phyloP scores from a whole-genome alignment of 2,797 vertebrate genomes.

The Falco concolor region DNA sequence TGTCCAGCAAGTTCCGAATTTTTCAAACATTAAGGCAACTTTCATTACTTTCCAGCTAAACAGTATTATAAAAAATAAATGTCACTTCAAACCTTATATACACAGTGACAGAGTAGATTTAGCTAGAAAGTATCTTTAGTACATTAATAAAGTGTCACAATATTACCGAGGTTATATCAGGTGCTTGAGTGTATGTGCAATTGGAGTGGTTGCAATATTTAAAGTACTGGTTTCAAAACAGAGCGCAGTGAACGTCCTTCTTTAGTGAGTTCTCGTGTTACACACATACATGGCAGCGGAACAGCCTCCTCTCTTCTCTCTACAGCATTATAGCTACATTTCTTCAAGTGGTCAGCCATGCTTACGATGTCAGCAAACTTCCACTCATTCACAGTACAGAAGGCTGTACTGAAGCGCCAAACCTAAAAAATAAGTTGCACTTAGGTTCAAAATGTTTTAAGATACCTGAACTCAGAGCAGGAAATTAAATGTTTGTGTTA shows the following conservation, averaged over 20 bases:
- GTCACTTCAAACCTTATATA: conserved; percentile 86
- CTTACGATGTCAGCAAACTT: conserved; percentile 97
- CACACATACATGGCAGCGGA: conserved; percentile 96
- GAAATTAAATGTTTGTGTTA: background rate
- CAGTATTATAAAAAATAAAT: conserved; percentile 87
- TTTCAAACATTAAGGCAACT: conserved; percentile 86
- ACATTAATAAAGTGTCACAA: conserved; percentile 79
- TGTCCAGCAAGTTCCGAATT: conserved; percentile 81
- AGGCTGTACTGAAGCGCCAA: conserved; percentile 98
- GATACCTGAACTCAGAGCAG: background rate
- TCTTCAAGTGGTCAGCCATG: conserved; percentile 99
- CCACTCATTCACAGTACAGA: conserved; percentile 96
- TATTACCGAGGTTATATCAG: conserved; percentile 73
- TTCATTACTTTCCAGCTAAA: conserved; percentile 77
- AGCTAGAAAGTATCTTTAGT: conserved; percentile 78
- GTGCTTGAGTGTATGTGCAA: conserved; percentile 73
- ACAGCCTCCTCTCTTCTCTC: conserved; percentile 89
- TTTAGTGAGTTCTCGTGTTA: conserved; percentile 95
- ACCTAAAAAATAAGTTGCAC: conserved; percentile 79
- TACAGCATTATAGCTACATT: conserved; percentile 90
- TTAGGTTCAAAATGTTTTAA: conserved; percentile 45
- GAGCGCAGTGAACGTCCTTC: conserved; percentile 93
- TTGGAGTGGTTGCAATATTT: conserved; percentile 59
- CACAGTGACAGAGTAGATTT: conserved; percentile 79
- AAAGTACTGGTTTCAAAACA: conserved; percentile 94